Evolutionary conservation across 2,888 invertebrate species (phyloP), one percentile per base, ranked within the genome.

Genomic region (Fragum fragum): DNA sequence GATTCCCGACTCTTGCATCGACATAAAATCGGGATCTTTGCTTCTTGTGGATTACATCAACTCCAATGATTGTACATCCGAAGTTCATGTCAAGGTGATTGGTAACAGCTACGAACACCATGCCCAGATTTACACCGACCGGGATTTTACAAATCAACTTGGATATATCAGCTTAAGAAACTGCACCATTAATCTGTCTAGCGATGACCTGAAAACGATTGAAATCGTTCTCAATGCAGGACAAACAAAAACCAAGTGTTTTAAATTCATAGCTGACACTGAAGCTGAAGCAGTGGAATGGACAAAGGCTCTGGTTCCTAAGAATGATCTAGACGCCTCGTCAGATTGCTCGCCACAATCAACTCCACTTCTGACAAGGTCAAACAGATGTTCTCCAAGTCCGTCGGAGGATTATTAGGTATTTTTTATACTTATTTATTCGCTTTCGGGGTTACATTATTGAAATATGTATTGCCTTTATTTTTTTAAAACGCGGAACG

Each of bases 61-160:
- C 14, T 1, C 21, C 1, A 5, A 42, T 18, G 66, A 66, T 7
- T 42, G n/a, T 26, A 26, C 66, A 14, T 42, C 66, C 11, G 16
- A 5, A 7, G 72, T 72, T n/a, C 57, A 28, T 26, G 53, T 72
- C 28, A 72, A 57, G n/a, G 36, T 72, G 1, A 29, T 57, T 36
- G 72, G 72, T 2, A 72, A 72, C 36, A 39, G 14, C 18, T 72
- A 72, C 23, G 72, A 72, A 23, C 72, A 72, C 21, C 72, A 72
- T 23, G 72, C 72, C 9, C 72, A 72, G 23, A 23, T 72, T 1
- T 72, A 72, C 32, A 57, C 72, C 0, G 72, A 72, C 29, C 2
- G 21, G 1, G 39, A 57, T 6, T 72, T 21, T 39, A 26, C 16
- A 2, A 26, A 36, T 16, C 72, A 21, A n/a, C 53, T 57, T 11